phyloP scores from a whole-genome alignment of 2,797 vertebrate species.

The Pogoniulus pusillus region DNA sequence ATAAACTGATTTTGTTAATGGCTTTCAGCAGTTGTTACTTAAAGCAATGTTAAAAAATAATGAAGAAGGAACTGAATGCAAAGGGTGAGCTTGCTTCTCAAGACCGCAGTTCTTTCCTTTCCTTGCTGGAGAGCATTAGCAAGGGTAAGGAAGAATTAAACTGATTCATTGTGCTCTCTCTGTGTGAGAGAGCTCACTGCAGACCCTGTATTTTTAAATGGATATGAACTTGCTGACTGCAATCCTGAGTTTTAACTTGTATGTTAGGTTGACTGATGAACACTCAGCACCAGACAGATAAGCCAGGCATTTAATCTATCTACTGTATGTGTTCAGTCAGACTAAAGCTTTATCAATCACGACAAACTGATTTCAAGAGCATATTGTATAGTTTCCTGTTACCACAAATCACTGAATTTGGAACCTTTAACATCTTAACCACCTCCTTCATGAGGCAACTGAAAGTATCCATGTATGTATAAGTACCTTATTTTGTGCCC shows the following conservation, averaged over 20 bases:
- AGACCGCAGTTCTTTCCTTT: not conserved
- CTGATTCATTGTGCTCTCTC: constrained; percentile 20
- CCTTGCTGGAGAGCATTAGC: not conserved
- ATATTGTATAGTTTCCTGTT: constrained; percentile 31
- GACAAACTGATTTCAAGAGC: constrained; percentile 52
- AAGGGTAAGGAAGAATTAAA: constrained; percentile 31
- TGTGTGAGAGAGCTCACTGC: not conserved
- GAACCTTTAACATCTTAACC: constrained; percentile 1
- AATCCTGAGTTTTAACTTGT: constrained; percentile 38
- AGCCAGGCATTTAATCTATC: constrained; percentile 47
- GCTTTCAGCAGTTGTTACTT: constrained; percentile 66
- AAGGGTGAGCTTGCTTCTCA: constrained; percentile 33
- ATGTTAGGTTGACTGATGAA: constrained; percentile 56
- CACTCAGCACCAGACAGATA: constrained; percentile 36
- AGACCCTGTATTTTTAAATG: constrained; percentile 32
- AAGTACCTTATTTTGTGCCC: not conserved
- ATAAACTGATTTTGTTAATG: constrained; percentile 65
- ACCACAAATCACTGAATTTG: constrained; percentile 33
- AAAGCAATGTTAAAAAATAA: constrained; percentile 46
- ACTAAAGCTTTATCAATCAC: constrained; percentile 45
- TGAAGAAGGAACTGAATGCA: constrained; percentile 34
- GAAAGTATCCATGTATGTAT: not conserved
- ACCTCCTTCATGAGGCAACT: not conserved
- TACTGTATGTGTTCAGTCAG: constrained; percentile 48
- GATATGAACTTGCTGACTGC: constrained; percentile 45